Conservation (phyloP, 2,113 vertebrate species). For the Campylomormyrus numenius region DNA sequence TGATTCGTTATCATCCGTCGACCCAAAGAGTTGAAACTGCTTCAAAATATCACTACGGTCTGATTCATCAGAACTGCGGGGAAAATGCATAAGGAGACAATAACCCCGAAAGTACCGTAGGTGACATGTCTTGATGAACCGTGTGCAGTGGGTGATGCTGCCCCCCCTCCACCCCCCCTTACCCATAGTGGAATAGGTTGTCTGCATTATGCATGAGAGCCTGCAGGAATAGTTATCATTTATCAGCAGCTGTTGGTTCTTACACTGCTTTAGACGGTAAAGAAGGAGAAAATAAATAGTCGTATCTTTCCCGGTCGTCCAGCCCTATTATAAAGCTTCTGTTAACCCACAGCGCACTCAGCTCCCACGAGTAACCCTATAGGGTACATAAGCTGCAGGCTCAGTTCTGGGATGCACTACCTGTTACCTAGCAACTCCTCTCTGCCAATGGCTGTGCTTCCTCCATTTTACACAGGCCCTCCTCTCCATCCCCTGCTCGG, state of each 20-base stretch:
- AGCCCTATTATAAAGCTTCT: not conserved
- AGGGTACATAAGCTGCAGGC: conserved; percentile 5
- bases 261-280: not conserved
- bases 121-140: not conserved
- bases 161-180: not conserved
- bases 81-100: not conserved
- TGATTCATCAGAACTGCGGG: not conserved
- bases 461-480: conserved; percentile 5
- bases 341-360: not conserved
- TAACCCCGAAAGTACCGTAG: not conserved
- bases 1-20: not conserved
- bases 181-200: not conserved
- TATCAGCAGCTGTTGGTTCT: not conserved
- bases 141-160: not conserved
- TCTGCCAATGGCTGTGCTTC: not conserved
- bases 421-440: conserved; percentile 18
- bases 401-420: not conserved
- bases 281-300: not conserved
- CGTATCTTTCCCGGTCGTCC: not conserved
- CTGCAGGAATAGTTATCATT: not conserved
- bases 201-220: not conserved
- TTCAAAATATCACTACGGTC: not conserved
- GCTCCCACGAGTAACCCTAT: not conserved
- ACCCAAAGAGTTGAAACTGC: not conserved
- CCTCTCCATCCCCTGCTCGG: not conserved